Percentiles rank a stretch among this genome's conserved stretches.
phyloP scores from a whole-genome alignment of 2,888 invertebrate species.

The Drosophila kanekoi region DNA sequence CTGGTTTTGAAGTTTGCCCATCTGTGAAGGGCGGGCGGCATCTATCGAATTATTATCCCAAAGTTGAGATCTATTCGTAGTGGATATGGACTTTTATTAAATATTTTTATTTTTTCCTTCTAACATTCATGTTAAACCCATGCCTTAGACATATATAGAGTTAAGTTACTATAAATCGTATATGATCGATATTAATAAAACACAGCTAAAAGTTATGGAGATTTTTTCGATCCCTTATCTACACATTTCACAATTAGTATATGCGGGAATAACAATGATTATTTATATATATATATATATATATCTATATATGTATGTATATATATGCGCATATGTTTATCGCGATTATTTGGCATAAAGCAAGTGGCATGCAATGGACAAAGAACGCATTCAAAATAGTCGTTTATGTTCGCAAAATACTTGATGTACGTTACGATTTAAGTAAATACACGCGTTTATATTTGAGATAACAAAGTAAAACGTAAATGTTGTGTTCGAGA shows the following conservation, averaged over 20 bases:
- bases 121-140: constrained; percentile 52
- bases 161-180: constrained; percentile 50
- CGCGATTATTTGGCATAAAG: constrained; percentile 68
- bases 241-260: constrained; percentile 41
- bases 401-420: constrained; percentile 56
- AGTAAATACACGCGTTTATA: constrained; percentile 35
- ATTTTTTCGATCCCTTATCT: constrained; percentile 38
- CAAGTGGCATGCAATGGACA: constrained; percentile 48
- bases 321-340: constrained; percentile 28
- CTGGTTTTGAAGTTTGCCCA: constrained; percentile 88
- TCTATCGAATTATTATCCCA: constrained; percentile 69
- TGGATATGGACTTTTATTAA: constrained; percentile 50
- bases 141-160: constrained; percentile 61
- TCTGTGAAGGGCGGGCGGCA: constrained; percentile 19
- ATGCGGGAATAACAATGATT: constrained; percentile 58
- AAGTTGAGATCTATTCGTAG: constrained; percentile 29
- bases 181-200: constrained; percentile 53
- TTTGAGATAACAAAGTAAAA: constrained; percentile 20
- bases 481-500: constrained; percentile 56
- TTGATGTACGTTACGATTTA: constrained; percentile 42
- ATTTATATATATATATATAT: constrained; percentile 40
- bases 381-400: constrained; percentile 22
- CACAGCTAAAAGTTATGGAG: constrained; percentile 64
- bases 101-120: constrained; percentile 33
- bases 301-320: constrained; percentile 21